Base-by-base conservation (phyloP, 2,797 vertebrate genomes). In the Danio jaintianensis region DNA sequence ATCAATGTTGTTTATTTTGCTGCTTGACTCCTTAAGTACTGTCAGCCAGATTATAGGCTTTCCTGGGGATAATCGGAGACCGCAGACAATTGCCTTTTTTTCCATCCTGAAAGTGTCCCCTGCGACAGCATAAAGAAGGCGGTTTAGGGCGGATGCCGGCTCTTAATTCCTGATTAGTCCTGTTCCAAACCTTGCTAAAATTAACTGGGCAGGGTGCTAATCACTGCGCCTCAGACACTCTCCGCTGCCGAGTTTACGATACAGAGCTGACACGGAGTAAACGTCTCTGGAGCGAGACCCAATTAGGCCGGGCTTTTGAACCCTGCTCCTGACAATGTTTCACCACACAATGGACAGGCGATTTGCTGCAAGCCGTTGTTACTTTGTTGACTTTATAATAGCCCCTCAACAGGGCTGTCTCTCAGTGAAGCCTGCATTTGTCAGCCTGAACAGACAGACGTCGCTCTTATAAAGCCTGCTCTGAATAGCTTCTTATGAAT, bases 1-100 rank as follows among this genome's bases (percentile, higher is more conserved):
- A 95, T 95, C 95, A 96, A 93, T 92, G 90, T 93, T 95, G 94
- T 96, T 96, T 95, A 96, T 95, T 95, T 96, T 92, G 90, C 92
- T 94, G 94, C 92, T 93, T 95, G 94, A 92, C 92, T 96, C 94
- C 93, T 93, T 95, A 95, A 96, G 94, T 93, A 95, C 90, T 90
- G 94, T 90, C 75, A 85, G 85, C 74, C 93, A 95, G 94, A 96
- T 96, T 96, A 96, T 92, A 90, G 94, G 93, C 93, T 96, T 96
- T 93, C 92, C 90, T 86, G 81, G 86, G 92, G 94, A 95, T 96
- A 95, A 96, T 96, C 93, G 90, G 90, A 89, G 89, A 91, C 90
- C 74, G 84, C 91, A 94, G 93, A 95, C 94, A 96, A 96, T 95
- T 95, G 94, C 92, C 93, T 96, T 89, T 94, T 94, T 94, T 84